These are phyloP conservation scores for Leptinotarsa haldemani DNA, from an alignment of 2,888 invertebrate species.

Conservation along the genomic window DNA sequence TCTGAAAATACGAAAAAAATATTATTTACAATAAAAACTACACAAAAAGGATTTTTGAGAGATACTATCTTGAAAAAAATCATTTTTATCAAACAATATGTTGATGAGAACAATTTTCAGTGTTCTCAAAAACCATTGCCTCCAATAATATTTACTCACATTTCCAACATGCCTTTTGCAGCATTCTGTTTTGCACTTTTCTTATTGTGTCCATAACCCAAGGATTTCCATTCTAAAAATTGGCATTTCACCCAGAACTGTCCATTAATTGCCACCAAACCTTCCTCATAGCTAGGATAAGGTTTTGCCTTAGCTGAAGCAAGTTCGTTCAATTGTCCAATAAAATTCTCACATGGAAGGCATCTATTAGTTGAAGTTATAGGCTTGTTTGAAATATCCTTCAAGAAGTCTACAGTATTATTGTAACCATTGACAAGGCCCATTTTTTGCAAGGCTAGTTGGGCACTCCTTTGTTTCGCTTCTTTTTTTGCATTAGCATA, in stretches of 20 bases:
- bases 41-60: not conserved
- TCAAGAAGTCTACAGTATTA: not conserved
- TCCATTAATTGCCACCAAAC: constrained; percentile 20
- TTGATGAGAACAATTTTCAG: constrained; percentile 2
- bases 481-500: constrained; percentile 45
- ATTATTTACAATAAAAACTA: not conserved
- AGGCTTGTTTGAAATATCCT: not conserved
- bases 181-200: constrained; percentile 47
- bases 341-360: constrained; percentile 33
- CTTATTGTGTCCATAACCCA: constrained; percentile 43
- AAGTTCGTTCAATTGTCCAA: constrained; percentile 46
- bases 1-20: not conserved
- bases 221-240: constrained; percentile 33
- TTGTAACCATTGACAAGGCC: not conserved
- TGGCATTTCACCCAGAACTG: constrained; percentile 39
- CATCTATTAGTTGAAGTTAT: not conserved
- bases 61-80: not conserved
- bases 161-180: constrained; percentile 42
- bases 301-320: constrained; percentile 31
- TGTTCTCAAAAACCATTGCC: not conserved
- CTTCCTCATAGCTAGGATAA: constrained; percentile 41
- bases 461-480: constrained; percentile 46
- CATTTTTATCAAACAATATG: not conserved
- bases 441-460: constrained; percentile 35
- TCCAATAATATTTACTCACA: constrained; percentile 32